These are phyloP conservation scores for Botia kubotai DNA, from an alignment of 2,797 vertebrate genomes.

Conservation along the genomic window DNA sequence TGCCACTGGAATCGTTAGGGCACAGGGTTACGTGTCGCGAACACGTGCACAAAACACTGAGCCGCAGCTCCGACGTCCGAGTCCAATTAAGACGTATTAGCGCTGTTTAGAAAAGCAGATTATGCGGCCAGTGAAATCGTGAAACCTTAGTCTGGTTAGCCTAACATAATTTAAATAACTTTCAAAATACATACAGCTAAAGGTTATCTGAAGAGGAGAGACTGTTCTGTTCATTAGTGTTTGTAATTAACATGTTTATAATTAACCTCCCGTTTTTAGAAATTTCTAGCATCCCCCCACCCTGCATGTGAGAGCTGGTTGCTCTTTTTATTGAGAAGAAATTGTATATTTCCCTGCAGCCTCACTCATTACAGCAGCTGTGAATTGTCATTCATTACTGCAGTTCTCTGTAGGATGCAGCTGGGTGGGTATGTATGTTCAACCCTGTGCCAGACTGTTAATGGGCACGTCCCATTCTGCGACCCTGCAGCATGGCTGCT, in stretches of 20 bases:
- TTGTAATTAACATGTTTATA: not conserved
- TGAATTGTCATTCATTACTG: conserved; percentile 59
- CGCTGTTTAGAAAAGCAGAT: not conserved
- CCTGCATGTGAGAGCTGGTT: not conserved
- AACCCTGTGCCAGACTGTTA: conserved; percentile 57
- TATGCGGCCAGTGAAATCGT: not conserved
- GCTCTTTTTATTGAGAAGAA: conserved; percentile 6
- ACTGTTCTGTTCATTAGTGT: too few relatives aligned
- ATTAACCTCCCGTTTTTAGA: conserved; percentile 7
- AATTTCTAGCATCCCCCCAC: not conserved
- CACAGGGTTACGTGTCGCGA: too few relatives aligned
- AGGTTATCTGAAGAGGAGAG: too few relatives aligned
- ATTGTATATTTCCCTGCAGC: conserved; percentile 21
- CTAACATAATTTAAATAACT: not conserved
- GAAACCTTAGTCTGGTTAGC: not conserved
- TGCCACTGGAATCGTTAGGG: not conserved
- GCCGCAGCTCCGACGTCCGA: not conserved
- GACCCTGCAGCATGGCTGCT: conserved; percentile 40
- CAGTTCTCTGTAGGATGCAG: conserved; percentile 63
- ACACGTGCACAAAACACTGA: not conserved
- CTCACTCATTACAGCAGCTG: conserved; percentile 48
- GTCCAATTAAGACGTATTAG: not conserved
- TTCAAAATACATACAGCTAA: too few relatives aligned
- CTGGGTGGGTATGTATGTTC: conserved; percentile 64
- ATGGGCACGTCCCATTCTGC: conserved; percentile 58